phyloP scores from a whole-genome alignment of 2,888 invertebrate genomes.

The Orgyia antiqua region DNA sequence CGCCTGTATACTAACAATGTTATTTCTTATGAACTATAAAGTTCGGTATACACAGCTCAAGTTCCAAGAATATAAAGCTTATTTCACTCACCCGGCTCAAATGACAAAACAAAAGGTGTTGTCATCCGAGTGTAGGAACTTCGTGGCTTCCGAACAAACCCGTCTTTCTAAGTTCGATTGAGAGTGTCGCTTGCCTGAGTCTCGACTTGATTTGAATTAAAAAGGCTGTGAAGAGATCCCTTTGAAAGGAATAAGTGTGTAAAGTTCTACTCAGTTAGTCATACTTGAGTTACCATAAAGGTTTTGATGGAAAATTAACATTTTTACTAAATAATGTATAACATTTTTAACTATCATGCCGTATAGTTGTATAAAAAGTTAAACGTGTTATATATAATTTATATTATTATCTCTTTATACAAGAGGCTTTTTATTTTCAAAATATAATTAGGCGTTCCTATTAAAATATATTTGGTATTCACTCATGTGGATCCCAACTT shows the following conservation, averaged over 20 bases:
- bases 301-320: slow-evolving; percentile 4
- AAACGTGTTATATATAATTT: too few species aligned
- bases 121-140: slow-evolving; percentile 29
- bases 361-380: too few species aligned
- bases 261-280: slow-evolving; percentile 12
- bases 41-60: slow-evolving; percentile 21
- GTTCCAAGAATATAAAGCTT: slow-evolving; percentile 28
- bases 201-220: slow-evolving; percentile 30
- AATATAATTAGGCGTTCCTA: too few species aligned
- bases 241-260: slow-evolving; percentile 22
- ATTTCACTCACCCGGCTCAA: slow-evolving; percentile 34
- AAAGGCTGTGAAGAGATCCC: slow-evolving; percentile 21
- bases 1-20: slow-evolving; percentile 13
- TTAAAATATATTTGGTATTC: too few species aligned
- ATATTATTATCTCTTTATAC: too few species aligned
- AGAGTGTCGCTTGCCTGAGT: slow-evolving; percentile 22
- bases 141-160: slow-evolving; percentile 31
- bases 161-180: slow-evolving; percentile 35
- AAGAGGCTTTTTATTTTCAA: too few species aligned
- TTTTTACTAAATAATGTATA: neutral
- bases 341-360: too few species aligned
- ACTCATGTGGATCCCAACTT: too few species aligned
- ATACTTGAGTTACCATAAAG: slow-evolving; percentile 7
- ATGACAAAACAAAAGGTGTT: slow-evolving; percentile 47
- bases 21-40: slow-evolving; percentile 22